Conservation (phyloP, 2,888 invertebrate genomes). For the Tupiocoris notatus region DNA sequence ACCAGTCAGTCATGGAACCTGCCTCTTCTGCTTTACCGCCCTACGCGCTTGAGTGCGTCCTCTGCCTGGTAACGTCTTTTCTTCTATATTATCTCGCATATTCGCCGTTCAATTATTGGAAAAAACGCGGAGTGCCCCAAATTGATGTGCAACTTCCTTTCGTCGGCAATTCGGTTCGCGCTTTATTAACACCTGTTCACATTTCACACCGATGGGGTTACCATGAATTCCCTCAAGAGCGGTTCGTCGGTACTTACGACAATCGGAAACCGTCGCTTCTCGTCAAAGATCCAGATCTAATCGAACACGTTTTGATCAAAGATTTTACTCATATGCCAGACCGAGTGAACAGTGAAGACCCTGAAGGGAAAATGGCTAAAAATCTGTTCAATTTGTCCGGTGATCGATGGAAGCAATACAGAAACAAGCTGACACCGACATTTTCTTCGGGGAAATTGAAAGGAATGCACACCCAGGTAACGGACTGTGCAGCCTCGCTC, state of each 20-base stretch:
- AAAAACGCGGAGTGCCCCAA: not conserved
- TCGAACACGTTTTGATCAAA: constrained; percentile 56
- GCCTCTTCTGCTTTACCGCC: not conserved
- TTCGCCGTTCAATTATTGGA: constrained; percentile 23
- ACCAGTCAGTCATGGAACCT: no score
- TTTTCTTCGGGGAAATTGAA: constrained; percentile 61
- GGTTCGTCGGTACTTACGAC: constrained; percentile 57
- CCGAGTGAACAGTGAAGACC: constrained; percentile 55
- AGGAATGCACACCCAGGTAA: constrained; percentile 57
- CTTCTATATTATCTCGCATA: not conserved
- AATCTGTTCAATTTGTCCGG: constrained; percentile 56
- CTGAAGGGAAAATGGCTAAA: constrained; percentile 52
- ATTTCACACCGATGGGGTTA: not conserved
- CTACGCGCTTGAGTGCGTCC: not conserved
- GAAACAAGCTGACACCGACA: constrained; percentile 59
- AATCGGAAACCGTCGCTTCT: constrained; percentile 57
- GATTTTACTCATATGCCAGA: constrained; percentile 58
- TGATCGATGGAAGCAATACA: constrained; percentile 57
- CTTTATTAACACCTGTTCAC: not conserved
- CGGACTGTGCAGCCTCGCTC: constrained; percentile 53
- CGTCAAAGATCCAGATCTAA: constrained; percentile 56
- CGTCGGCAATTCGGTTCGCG: not conserved
- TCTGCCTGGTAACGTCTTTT: not conserved
- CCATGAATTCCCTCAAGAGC: constrained; percentile 49
- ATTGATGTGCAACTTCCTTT: constrained; percentile 1